Evolutionary conservation across 2,797 vertebrate species (phyloP).

Genomic region (Mormyrus proboscirostris): DNA sequence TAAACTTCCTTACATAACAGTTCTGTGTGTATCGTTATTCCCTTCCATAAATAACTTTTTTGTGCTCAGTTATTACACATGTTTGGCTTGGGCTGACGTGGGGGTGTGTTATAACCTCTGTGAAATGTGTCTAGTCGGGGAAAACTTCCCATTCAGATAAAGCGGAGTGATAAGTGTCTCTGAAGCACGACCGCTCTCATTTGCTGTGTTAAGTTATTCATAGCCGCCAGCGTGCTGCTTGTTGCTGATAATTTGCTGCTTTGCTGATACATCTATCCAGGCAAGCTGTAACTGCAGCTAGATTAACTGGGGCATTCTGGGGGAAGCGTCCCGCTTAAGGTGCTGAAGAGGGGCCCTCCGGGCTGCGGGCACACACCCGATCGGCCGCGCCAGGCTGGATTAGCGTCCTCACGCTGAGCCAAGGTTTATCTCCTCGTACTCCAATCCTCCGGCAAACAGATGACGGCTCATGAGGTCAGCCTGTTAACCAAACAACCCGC

Average conservation of each 20-base stretch:
- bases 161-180: background rate
- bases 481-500: background rate
- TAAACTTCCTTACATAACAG: background rate
- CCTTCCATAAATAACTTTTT: background rate
- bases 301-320: background rate
- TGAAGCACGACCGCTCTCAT: background rate
- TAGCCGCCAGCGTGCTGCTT: background rate
- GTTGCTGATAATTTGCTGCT: background rate
- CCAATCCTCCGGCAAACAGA: background rate
- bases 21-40: background rate
- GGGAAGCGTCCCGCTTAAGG: background rate
- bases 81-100: background rate
- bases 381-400: background rate
- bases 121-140: background rate
- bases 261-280: background rate
- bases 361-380: background rate
- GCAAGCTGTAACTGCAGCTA: background rate
- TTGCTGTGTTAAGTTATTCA: background rate
- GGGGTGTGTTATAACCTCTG: background rate
- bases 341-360: background rate
- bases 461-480: background rate
- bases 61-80: background rate
- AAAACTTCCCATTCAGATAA: background rate
- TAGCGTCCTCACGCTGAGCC: background rate
- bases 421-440: background rate